phyloP scores from a whole-genome alignment of 2,888 invertebrate species.

The Pollenia angustigena region DNA sequence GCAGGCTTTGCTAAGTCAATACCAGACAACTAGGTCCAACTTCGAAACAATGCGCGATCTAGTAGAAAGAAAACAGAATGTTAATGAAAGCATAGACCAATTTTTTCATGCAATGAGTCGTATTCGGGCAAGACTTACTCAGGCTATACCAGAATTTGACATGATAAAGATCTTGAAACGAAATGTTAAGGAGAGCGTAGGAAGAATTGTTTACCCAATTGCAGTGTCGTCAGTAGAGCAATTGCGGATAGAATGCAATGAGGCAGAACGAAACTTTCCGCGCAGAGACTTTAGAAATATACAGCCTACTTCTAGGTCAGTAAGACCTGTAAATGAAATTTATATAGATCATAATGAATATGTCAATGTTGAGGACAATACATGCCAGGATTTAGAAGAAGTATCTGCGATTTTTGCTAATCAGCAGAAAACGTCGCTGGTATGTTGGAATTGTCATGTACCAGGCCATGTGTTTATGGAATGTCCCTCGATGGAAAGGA shows the following conservation, averaged over 20 bases:
- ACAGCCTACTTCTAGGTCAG: background rate
- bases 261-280: conserved; percentile 19
- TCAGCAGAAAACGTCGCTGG: background rate
- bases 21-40: conserved; percentile 25
- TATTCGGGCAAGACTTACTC: background rate
- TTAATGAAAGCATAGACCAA: conserved; percentile 27
- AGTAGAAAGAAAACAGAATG: conserved; percentile 46
- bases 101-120: conserved; percentile 24
- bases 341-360: background rate
- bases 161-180: conserved; percentile 18
- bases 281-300: background rate
- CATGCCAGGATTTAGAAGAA: background rate
- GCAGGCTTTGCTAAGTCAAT: conserved; percentile 31
- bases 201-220: conserved; percentile 26
- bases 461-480: conserved; percentile 34
- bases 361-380: too few relatives aligned
- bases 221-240: conserved; percentile 14
- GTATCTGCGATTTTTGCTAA: background rate
- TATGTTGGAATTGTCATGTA: conserved; percentile 39
- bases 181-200: conserved; percentile 17
- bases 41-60: conserved; percentile 53
- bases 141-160: conserved; percentile 7
- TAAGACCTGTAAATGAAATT: background rate
- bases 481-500: conserved; percentile 6
- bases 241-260: conserved; percentile 24